Evolutionary conservation across 2,888 invertebrate species (phyloP).

Genomic region (Penaeus monodon): DNA sequence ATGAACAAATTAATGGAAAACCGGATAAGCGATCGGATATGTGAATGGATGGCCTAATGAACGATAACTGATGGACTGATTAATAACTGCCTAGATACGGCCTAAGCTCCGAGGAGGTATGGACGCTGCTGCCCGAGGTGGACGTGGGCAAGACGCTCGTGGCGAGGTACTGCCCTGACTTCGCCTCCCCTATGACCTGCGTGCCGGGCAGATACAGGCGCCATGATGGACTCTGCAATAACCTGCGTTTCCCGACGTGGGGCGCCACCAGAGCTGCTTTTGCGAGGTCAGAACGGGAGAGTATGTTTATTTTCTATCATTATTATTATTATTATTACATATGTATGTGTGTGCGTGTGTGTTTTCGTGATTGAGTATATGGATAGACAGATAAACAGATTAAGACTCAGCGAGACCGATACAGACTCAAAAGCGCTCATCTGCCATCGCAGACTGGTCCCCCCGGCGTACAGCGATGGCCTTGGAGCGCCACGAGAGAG

Average conservation of each 20-base stretch:
- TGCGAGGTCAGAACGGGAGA: constrained; percentile 76
- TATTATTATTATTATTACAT: too few relatives aligned
- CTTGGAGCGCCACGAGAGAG: constrained; percentile 81
- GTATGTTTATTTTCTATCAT: too few relatives aligned
- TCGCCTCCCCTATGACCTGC: constrained; percentile 88
- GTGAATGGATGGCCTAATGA: too few relatives aligned
- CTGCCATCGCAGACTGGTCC: constrained; percentile 70
- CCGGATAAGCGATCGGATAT: too few relatives aligned
- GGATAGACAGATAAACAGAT: too few relatives aligned
- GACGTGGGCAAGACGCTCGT: constrained; percentile 90
- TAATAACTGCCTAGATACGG: constrained; percentile 78
- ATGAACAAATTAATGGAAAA: too few relatives aligned
- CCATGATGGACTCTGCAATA: constrained; percentile 89
- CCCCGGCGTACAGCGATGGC: constrained; percentile 86
- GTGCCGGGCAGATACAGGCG: constrained; percentile 89
- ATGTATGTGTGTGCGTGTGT: too few relatives aligned
- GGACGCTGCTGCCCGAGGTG: constrained; percentile 86
- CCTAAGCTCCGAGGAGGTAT: constrained; percentile 86
- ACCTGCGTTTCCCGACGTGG: constrained; percentile 90
- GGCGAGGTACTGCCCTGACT: constrained; percentile 88
- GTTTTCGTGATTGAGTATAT: too few relatives aligned
- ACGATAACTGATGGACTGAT: too few relatives aligned
- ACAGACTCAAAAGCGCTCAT: neutral
- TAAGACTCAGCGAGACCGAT: neutral
- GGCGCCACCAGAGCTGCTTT: constrained; percentile 88